Evolutionary conservation across 2,888 invertebrate genomes (phyloP).

Genomic region (Nomada flava): DNA sequence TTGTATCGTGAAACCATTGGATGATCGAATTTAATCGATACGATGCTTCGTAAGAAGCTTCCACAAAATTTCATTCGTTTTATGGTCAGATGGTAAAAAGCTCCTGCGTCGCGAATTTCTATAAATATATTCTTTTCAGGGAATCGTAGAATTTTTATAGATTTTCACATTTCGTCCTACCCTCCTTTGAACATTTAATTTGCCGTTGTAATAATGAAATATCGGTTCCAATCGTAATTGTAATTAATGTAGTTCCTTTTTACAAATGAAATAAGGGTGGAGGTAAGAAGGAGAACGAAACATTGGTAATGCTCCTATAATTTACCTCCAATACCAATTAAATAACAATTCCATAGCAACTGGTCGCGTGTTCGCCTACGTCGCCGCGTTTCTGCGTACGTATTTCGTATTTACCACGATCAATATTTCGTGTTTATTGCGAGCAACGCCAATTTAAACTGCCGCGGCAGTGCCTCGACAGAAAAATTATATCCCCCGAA

Average conservation of each 20-base stretch:
- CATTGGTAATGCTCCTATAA: background rate
- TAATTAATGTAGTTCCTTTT: too few relatives aligned
- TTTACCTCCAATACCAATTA: background rate
- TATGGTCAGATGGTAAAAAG: background rate
- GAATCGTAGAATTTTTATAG: too few relatives aligned
- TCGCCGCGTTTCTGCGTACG: slow-evolving; percentile 33
- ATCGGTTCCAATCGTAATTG: too few relatives aligned
- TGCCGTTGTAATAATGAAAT: too few relatives aligned
- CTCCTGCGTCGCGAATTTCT: background rate
- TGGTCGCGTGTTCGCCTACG: slow-evolving; percentile 16
- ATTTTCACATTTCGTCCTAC: too few relatives aligned
- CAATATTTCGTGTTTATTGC: slow-evolving; percentile 41
- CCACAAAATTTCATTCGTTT: slow-evolving; percentile 15
- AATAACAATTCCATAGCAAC: slow-evolving; percentile 39
- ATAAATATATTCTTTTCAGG: background rate
- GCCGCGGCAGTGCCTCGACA: background rate
- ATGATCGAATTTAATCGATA: background rate
- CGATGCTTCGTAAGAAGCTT: slow-evolving; percentile 1
- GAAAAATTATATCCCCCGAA: background rate
- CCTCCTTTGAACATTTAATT: too few relatives aligned
- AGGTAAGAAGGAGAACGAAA: background rate
- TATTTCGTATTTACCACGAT: slow-evolving; percentile 36
- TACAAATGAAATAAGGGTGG: too few relatives aligned
- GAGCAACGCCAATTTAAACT: slow-evolving; percentile 12
- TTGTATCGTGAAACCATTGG: slow-evolving; percentile 1